Evolutionary conservation across 2,113 vertebrate species (phyloP).

Genomic region (Nothobranchius kuhntae): DNA sequence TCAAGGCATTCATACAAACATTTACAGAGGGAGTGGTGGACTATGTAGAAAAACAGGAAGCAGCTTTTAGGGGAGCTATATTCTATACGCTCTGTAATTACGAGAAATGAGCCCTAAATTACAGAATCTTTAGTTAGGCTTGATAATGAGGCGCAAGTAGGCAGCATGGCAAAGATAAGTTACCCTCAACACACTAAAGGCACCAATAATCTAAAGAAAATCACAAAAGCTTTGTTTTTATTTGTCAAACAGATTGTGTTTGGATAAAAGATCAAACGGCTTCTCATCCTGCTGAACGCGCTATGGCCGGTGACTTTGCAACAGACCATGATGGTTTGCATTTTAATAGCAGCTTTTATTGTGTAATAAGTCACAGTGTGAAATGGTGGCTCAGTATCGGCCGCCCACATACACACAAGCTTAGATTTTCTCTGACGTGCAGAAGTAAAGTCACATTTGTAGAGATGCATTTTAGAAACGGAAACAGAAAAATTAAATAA

Average conservation of each 20-base stretch:
- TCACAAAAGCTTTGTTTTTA: neutral
- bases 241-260: neutral
- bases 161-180: slow-evolving; percentile 4
- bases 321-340: slow-evolving; percentile 18
- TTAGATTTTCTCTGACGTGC: neutral
- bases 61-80: slow-evolving; percentile 42
- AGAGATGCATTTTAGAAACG: no score
- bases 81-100: slow-evolving; percentile 54
- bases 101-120: slow-evolving; percentile 52
- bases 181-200: slow-evolving; percentile 3
- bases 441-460: neutral
- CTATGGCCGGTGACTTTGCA: slow-evolving; percentile 8
- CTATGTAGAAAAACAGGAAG: slow-evolving; percentile 51
- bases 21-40: slow-evolving; percentile 44
- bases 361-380: slow-evolving; percentile 6
- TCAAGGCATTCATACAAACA: slow-evolving; percentile 34
- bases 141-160: slow-evolving; percentile 30
- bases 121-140: slow-evolving; percentile 49
- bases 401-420: neutral
- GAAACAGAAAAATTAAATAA: neutral
- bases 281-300: neutral
- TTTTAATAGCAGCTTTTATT: slow-evolving; percentile 19
- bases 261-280: neutral
- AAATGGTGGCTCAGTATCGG: slow-evolving; percentile 17
- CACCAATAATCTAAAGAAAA: neutral